These are phyloP conservation scores for Thymelicus acteon DNA, from an alignment of 2,888 invertebrate genomes.

Conservation along the genomic window DNA sequence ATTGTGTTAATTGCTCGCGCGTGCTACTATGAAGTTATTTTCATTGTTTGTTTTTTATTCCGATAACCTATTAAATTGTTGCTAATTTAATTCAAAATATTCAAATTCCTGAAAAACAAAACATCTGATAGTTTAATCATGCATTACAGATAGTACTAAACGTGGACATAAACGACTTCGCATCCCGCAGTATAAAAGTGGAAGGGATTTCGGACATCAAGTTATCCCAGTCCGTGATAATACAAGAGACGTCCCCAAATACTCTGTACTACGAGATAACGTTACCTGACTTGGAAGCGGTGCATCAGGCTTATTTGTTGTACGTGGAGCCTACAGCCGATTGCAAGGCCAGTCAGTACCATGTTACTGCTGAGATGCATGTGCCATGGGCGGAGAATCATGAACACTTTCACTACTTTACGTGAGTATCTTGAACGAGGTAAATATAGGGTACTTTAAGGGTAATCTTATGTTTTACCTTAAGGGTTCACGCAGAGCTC, in stretches of 20 bases:
- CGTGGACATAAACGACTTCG: constrained; percentile 86
- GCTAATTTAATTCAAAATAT: too few relatives aligned
- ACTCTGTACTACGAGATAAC: constrained; percentile 86
- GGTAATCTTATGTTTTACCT: too few relatives aligned
- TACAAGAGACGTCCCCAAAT: constrained; percentile 82
- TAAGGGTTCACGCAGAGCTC: too few relatives aligned
- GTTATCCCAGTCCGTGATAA: constrained; percentile 63
- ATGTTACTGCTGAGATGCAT: constrained; percentile 85
- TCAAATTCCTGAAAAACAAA: too few relatives aligned
- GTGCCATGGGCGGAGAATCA: constrained; percentile 88
- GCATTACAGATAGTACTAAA: constrained; percentile 85
- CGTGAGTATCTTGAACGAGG: constrained; percentile 70
- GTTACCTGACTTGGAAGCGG: constrained; percentile 81
- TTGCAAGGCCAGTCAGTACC: constrained; percentile 72
- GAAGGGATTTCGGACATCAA: constrained; percentile 66
- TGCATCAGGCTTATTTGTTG: constrained; percentile 86
- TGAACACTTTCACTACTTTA: constrained; percentile 84
- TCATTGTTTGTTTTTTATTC: too few relatives aligned
- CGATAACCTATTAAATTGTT: too few relatives aligned
- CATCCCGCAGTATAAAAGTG: constrained; percentile 64
- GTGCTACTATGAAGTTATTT: too few relatives aligned
- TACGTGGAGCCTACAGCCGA: constrained; percentile 82
- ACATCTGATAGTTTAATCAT: neutral
- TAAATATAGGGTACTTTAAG: neutral
- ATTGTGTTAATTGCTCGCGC: too few relatives aligned